Conservation (phyloP, 2,888 invertebrate genomes). For the Empis stercorea region DNA sequence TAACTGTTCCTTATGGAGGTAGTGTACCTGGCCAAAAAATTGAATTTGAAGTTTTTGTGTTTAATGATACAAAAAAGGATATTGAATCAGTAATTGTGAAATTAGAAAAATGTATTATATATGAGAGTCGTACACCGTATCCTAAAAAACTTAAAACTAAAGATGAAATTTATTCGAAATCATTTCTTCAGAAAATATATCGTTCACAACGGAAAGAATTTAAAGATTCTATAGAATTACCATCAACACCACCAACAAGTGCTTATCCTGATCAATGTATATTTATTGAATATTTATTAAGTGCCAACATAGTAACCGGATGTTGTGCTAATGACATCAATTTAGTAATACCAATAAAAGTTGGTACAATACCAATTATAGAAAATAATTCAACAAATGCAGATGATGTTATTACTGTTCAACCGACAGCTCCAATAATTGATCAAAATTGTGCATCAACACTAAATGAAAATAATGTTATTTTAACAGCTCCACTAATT, state of each 20-base stretch:
- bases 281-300: constrained; percentile 25
- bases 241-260: constrained; percentile 59
- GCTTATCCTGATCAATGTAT: constrained; percentile 27
- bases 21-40: constrained; percentile 64
- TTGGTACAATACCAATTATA: constrained; percentile 24
- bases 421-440: constrained; percentile 5
- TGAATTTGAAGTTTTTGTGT: constrained; percentile 51
- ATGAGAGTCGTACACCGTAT: background rate
- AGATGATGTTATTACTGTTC: constrained; percentile 2
- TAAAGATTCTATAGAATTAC: constrained; percentile 44
- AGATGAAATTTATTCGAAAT: constrained; percentile 23
- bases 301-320: constrained; percentile 26
- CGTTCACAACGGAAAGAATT: constrained; percentile 44
- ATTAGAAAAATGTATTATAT: background rate
- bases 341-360: constrained; percentile 23
- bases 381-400: constrained; percentile 1
- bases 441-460: background rate
- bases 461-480: background rate
- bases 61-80: constrained; percentile 58
- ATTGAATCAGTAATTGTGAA: constrained; percentile 12
- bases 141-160: background rate
- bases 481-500: background rate
- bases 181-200: constrained; percentile 42
- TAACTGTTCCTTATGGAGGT: constrained; percentile 51
- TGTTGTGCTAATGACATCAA: constrained; percentile 26